Base-by-base conservation (phyloP, 2,113 vertebrate genomes). In the Lepidothrix coronata region DNA sequence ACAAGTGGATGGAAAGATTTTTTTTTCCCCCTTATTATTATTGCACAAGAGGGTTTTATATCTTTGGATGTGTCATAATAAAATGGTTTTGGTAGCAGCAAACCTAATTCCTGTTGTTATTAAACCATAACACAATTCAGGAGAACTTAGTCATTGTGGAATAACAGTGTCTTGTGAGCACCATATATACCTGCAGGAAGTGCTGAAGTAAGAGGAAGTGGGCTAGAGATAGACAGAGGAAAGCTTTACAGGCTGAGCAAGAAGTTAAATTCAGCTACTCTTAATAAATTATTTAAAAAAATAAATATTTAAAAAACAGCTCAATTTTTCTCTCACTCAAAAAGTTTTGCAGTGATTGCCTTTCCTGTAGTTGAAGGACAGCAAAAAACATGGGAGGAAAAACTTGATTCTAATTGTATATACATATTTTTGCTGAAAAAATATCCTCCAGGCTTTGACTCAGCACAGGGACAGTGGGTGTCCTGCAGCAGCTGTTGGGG, bases 91-190 rank as follows among this genome's bases (percentile, higher is more conserved):
- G 91, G 95, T 96, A 92, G 81, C 93, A 95, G 89, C 57, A 96
- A 91, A 89, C 70, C 74, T 92, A 94, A 94, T 95, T 95, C 89
- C 89, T 95, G 93, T 93, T 95, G 81, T 95, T 96, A 92, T 97
- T 95, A 96, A 96, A 95, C 62, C 61, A 30, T 72, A 97, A 94
- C 81, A 91, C 76, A 91, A 37, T 78, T 96, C 77, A 97, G 93
- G 81, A 96, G 57, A 82, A 95, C 77, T 96, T 95, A 95, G 93
- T 97, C 95, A 97, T 22, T 73, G 73, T 89, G 93, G 91, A 91
- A 95, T 84, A 95, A 78, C 66, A 85, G 51, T 33, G 83, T 85
- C 86, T 68, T 92, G 54, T 65, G 77, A 92, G 88, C 41, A 89
- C 16, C 83, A 80, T 72, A 11, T 58, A 59, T 57, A 92, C 84